Conservation (phyloP, 2,797 vertebrate species). For the Cyclura pinguis region DNA sequence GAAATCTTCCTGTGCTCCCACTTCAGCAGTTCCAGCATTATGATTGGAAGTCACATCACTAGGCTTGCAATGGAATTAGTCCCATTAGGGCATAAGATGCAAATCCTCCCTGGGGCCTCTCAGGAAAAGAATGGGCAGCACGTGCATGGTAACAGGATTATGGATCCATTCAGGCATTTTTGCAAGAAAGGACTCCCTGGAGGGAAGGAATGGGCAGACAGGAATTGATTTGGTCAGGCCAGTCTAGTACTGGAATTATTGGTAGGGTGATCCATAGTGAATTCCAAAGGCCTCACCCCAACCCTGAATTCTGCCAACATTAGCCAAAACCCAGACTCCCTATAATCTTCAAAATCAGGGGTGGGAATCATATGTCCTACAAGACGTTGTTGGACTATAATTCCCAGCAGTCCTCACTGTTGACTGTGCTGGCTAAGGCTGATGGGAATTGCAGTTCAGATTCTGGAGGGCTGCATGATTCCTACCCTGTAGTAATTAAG, state of each 20-base stretch:
- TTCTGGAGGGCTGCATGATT: neutral
- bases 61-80: constrained; percentile 3
- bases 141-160: constrained; percentile 28
- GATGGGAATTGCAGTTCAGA: no score
- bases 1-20: neutral
- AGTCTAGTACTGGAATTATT: neutral
- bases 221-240: neutral
- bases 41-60: neutral
- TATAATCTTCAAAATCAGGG: neutral
- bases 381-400: no score
- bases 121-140: constrained; percentile 18
- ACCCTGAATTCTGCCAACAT: neutral
- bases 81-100: constrained; percentile 19
- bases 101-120: constrained; percentile 14
- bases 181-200: neutral
- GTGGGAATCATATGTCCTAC: neutral
- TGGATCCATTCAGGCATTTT: neutral
- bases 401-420: no score
- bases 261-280: neutral
- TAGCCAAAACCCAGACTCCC: neutral
- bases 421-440: no score
- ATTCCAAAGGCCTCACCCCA: neutral
- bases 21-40: neutral
- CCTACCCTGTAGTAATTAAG: neutral
- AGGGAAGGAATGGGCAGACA: constrained; percentile 7